A percentile compares a stretch with the other conserved stretches of the same genome.
These are phyloP conservation scores for Musca domestica DNA, from an alignment of 1,140 invertebrate species.

Conservation along the genomic window DNA sequence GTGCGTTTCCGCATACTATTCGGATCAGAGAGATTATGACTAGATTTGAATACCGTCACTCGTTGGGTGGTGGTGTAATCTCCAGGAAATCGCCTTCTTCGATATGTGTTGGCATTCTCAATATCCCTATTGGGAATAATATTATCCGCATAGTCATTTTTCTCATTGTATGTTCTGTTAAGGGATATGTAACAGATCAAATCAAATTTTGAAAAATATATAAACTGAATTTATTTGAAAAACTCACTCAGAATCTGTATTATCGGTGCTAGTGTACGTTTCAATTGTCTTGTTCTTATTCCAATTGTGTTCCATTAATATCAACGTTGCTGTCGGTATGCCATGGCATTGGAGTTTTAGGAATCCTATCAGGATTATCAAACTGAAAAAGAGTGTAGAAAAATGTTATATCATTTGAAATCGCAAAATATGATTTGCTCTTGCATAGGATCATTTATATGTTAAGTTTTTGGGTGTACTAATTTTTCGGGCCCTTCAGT, in stretches of 20 bases:
- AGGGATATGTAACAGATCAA: too few species aligned
- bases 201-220: too few species aligned
- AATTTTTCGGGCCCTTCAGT: too few species aligned
- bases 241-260: too few species aligned
- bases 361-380: slow-evolving; percentile 14
- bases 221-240: too few species aligned
- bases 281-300: background rate
- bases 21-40: slow-evolving; percentile 19
- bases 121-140: background rate
- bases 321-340: slow-evolving; percentile 16
- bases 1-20: slow-evolving; percentile 54
- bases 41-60: too few species aligned
- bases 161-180: background rate
- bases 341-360: slow-evolving; percentile 24
- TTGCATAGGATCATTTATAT: too few species aligned
- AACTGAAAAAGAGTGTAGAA: slow-evolving; percentile 14
- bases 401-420: too few species aligned
- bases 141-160: background rate
- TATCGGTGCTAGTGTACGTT: background rate
- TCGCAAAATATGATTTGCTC: too few species aligned
- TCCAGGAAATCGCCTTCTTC: background rate
- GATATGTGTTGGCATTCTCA: background rate
- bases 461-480: too few species aligned
- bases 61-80: too few species aligned
- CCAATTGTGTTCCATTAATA: background rate